Percentiles rank a stretch among this genome's conserved stretches.
These are phyloP conservation scores for Tinamus major DNA, from an alignment of 2,797 vertebrate genomes.

Conservation along the genomic window DNA sequence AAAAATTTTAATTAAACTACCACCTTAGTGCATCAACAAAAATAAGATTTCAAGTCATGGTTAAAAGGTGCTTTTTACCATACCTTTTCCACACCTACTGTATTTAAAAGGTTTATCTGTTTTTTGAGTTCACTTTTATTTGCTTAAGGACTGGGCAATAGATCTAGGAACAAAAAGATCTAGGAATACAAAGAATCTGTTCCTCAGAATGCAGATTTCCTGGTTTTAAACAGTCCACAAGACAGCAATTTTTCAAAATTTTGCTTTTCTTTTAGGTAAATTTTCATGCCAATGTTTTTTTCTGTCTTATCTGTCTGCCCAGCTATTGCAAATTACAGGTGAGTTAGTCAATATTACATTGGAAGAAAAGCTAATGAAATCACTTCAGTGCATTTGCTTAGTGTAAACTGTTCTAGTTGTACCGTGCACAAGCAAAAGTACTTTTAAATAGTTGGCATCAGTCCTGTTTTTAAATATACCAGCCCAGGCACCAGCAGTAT, in stretches of 20 bases:
- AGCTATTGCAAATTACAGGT: not conserved
- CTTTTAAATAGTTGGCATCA: constrained; percentile 36
- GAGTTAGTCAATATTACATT: not conserved
- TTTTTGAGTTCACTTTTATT: not conserved
- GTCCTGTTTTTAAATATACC: constrained; percentile 27
- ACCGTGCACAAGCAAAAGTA: not conserved
- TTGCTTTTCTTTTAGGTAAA: not conserved
- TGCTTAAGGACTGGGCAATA: not conserved
- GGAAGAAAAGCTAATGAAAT: not conserved
- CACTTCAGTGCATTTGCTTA: not conserved
- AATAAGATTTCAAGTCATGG: not conserved
- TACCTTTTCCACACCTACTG: not conserved
- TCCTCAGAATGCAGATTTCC: not conserved
- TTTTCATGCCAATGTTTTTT: not conserved
- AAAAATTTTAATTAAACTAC: not conserved
- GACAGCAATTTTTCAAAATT: not conserved
- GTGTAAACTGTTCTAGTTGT: not conserved
- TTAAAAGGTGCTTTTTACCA: not conserved
- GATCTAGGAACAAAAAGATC: not conserved
- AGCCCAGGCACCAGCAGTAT: constrained; percentile 14
- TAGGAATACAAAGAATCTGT: not conserved
- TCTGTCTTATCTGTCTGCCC: not conserved
- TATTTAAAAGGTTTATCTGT: not conserved
- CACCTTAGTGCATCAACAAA: not conserved
- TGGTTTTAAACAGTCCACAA: not conserved